phyloP scores from a whole-genome alignment of 2,113 vertebrate species.

The Gorsachius goisagi region DNA sequence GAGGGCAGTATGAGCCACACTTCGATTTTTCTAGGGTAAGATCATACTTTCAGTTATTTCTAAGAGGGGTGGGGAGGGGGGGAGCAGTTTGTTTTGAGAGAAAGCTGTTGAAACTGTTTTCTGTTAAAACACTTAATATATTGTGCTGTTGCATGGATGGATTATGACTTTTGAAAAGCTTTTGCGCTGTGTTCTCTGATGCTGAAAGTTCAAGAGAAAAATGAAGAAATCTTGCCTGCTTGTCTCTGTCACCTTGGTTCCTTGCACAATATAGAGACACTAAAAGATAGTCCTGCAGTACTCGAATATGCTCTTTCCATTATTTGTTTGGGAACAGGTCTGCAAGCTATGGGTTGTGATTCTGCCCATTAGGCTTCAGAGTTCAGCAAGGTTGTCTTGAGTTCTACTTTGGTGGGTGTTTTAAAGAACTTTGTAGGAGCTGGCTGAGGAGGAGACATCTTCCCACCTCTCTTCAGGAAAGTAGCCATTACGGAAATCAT shows the following conservation, averaged over 20 bases:
- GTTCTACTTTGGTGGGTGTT: not conserved
- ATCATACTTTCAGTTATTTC: not conserved
- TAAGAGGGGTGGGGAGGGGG: not conserved
- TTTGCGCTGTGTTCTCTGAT: not conserved
- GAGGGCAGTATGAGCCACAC: slow-evolving; percentile 98
- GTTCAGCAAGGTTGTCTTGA: not conserved
- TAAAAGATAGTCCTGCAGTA: not conserved
- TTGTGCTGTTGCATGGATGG: not conserved
- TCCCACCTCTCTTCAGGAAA: not conserved
- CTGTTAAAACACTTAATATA: not conserved
- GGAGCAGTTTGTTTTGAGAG: not conserved
- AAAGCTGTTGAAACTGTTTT: not conserved
- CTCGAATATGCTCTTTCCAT: not conserved
- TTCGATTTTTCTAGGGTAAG: slow-evolving; percentile 98
- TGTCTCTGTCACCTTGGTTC: not conserved
- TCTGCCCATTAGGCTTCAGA: not conserved
- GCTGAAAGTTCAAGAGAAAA: not conserved
- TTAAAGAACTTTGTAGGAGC: not conserved
- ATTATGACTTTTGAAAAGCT: not conserved
- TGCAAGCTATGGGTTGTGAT: not conserved
- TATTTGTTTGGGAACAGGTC: not conserved
- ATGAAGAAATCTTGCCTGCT: not conserved
- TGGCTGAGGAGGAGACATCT: not conserved
- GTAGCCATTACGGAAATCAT: not conserved
- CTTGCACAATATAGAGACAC: not conserved